Evolutionary conservation across 2,797 vertebrate genomes (phyloP), one percentile per base, ranked within the genome.

Genomic region (Saxicola maurus): DNA sequence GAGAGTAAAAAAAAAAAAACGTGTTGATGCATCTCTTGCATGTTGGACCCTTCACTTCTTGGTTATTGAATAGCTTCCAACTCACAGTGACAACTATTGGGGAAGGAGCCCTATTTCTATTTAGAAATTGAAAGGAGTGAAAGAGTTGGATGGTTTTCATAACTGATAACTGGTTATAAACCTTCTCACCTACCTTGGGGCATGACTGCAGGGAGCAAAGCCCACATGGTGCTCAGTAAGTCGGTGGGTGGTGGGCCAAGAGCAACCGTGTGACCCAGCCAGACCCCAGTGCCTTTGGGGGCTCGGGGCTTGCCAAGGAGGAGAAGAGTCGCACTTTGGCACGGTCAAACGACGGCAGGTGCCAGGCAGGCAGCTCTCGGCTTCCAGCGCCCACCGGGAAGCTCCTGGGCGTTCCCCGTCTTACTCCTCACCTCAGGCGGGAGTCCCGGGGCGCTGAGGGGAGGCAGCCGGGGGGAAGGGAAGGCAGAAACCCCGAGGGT

Each of bases 161-260:
- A 31, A 11, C 17, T 11, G 15, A 1, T 13, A 57, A 37, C 9
- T 3, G 8, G 5, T 3, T 17, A 45, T 3, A 33, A 46, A 61
- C 3, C 25, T 40, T 21, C 25, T 71, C 72, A 14, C 24, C 27
- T 5, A 12, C 45, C 30, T 25, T 15, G 0, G 1, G 35, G 31
- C 24, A 30, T 0, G 10, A 57, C 61, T 43, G 49, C 3, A 48
- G 25, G 42, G 2, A 23, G 38, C 59, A 38, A n/a, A 53, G 79
- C 82, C 25, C 42, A 3, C 1, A 6, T 0, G 15, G n/a, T 2
- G 3, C 30, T 40, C 15, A 3, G 1, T 40, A 46, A 60, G 15
- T 6, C 0, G 1, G 30, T 0, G 17, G 7, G 30, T 45, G 6
- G 8, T 11, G 45, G 46, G n/a, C 56, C 21, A 51, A 2, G 59